A percentile compares a stretch with the other conserved stretches of the same genome.
Evolutionary conservation across 2,113 vertebrate genomes (phyloP).

Genomic region (Pseudois nayaur): DNA sequence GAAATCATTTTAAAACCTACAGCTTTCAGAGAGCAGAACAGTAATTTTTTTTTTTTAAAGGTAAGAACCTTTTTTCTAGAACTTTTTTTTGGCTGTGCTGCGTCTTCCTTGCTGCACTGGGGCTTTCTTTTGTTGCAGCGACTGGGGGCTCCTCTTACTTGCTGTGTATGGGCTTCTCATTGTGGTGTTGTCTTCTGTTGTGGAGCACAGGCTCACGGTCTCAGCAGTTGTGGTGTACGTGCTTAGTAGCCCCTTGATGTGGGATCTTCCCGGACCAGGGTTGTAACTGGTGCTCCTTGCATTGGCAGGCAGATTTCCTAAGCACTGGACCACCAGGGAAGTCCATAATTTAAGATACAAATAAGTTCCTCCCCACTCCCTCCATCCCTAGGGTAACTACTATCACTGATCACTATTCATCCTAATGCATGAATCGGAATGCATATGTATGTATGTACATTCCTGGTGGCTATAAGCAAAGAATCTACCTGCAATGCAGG

Average conservation of each 20-base stretch:
- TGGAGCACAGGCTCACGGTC: neutral
- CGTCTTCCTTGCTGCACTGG: neutral
- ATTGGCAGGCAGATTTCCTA: neutral
- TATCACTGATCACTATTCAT: neutral
- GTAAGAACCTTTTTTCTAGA: neutral
- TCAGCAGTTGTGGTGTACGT: neutral
- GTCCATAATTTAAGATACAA: neutral
- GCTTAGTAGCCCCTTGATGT: neutral
- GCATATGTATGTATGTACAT: neutral
- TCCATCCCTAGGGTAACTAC: neutral
- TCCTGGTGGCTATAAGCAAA: neutral
- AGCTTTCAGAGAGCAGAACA: neutral
- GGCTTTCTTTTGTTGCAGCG: neutral
- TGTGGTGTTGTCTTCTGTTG: neutral
- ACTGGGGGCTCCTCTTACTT: neutral
- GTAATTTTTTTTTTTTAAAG: neutral
- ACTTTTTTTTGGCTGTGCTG: neutral
- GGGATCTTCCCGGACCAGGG: neutral
- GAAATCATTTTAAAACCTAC: neutral
- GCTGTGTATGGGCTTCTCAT: neutral
- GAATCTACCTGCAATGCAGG: neutral
- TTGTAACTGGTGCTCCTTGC: neutral
- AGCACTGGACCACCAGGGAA: neutral
- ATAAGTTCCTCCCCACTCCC: neutral
- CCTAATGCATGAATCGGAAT: neutral